Evolutionary conservation across 1,140 invertebrate genomes (phyloP), one percentile per base, ranked within the genome.

Genomic region (Nixonia krombeini): DNA sequence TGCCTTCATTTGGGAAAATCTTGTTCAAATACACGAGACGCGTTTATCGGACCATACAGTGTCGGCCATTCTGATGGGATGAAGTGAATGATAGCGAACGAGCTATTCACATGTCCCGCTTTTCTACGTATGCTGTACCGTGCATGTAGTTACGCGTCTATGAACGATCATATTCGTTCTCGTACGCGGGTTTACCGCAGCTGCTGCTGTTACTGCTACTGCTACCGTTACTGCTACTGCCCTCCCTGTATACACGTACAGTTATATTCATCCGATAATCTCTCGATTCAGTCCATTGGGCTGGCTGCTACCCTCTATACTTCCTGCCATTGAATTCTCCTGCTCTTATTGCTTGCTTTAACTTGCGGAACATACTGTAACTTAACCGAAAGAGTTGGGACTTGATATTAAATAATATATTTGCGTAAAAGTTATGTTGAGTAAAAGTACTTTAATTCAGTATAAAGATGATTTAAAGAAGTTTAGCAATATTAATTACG

Each of bases 71-170:
- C 41, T 58, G 52, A 61, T 56, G 57, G 53, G 62, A 45, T 33
- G 18, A 25, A 62, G 52, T 70, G 68, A 70, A 62, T 70, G 68
- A 70, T 70, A 53, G 61, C 47, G 31, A 51, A 26, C 35, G 10
- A 38, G 40, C 61, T 65, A 65, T 70, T 70, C 62, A 62, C 55
- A 59, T 52, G 56, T 52, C 40, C n/a, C n/a, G n/a, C 51, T 49
- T 65, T 61, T 50, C 49, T 65, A 29, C 58, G 52, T 51, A 52
- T 57, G 44, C 56, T 51, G 37, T 23, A 37, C 33, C 45, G 28
- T 66, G 18, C 25, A 66, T 46, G n/a, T 31, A 9, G 42, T 55
- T 69, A 50, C 56, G 45, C 40, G 33, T 26, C 50, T 59, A 51
- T 50, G 51, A 50, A 13, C 51, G 44, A 64, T 70, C 58, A 66